Evolutionary conservation across 2,797 vertebrate species (phyloP).

Genomic region (Catostomus latipinnis): DNA sequence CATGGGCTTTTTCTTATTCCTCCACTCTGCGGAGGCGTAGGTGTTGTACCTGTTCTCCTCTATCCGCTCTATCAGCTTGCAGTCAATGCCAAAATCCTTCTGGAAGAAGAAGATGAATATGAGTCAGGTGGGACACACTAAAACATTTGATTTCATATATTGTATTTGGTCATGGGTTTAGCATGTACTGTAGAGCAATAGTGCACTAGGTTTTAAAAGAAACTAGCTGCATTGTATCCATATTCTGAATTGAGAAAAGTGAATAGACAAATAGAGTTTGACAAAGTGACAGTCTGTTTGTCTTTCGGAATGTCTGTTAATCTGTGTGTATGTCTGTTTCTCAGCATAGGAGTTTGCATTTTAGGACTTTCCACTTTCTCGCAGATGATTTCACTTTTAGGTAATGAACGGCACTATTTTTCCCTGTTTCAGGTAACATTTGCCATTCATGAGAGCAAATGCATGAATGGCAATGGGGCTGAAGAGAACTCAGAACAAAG

Average conservation of each 20-base stretch:
- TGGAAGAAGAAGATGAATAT: slow-evolving; percentile 58
- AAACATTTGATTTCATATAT: background rate
- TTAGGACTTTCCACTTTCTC: slow-evolving; percentile 11
- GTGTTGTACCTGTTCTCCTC: slow-evolving; percentile 99
- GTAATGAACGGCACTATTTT: slow-evolving; percentile 35
- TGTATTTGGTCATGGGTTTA: background rate
- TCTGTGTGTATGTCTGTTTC: background rate
- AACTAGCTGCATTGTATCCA: background rate
- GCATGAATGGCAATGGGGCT: slow-evolving; percentile 70
- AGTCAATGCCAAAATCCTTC: slow-evolving; percentile 93
- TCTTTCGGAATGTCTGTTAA: background rate
- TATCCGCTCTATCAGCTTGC: slow-evolving; percentile 95
- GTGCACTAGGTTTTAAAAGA: background rate
- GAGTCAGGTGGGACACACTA: background rate
- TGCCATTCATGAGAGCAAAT: slow-evolving; percentile 64
- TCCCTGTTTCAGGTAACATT: slow-evolving; percentile 60
- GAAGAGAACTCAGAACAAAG: slow-evolving; percentile 71
- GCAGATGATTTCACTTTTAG: slow-evolving; percentile 35
- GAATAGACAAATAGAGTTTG: background rate
- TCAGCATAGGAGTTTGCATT: background rate
- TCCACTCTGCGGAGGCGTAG: slow-evolving; percentile 94
- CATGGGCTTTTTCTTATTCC: slow-evolving; percentile 94
- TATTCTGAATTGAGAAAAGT: background rate
- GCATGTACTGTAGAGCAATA: background rate
- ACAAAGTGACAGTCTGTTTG: background rate